Evolutionary conservation across 1,140 invertebrate species (phyloP), one percentile per base, ranked within the genome.

Genomic region (Drosophila sucinea): DNA sequence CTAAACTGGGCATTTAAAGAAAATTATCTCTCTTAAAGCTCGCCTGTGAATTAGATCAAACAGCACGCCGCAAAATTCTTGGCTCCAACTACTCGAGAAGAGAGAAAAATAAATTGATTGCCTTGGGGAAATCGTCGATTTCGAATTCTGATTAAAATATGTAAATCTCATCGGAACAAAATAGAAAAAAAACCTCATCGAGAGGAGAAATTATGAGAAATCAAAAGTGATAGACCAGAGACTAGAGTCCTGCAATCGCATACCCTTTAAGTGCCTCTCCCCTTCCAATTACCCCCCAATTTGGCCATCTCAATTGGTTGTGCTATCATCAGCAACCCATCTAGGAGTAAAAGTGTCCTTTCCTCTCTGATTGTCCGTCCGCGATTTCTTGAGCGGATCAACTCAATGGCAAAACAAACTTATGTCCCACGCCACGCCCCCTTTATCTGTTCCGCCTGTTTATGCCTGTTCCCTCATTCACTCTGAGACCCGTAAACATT

Each of bases 371-470:
- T 65, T 77, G 73, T 47, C 56, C 44, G 40, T 8, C 44, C 73
- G 74, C 74, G 73, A 69, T 77, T 76, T 70, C 61, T 70, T 41
- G 73, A 70, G 61, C 73, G 67, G 75, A 76, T 77, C 75, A 77
- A 70, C 35, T 61, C 67, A 61, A 65, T 66, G 61, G 61, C 73
- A 77, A 77, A 77, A 77, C 75, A 77, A 77, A 76, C 75, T 47
- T 71, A 65, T 65, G 56, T 30, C 25, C 7, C 17, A 17, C 17
- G 32, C 35, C n/a, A 8, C 35, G 10, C 3, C 17, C 38, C 33
- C 4, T 72, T 51, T 25, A 30, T 17, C 30, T 10, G 11, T 51
- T 8, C 7, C 3, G 44, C 30, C 11, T 38, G 35, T 11, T 11
- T 38, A 38, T 10, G 35, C 35, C 35, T 38, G 10, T 10, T 11